A percentile compares a stretch with the other conserved stretches of the same genome.
Conservation (phyloP, 2,888 invertebrate genomes). For the Dione vanillae region DNA sequence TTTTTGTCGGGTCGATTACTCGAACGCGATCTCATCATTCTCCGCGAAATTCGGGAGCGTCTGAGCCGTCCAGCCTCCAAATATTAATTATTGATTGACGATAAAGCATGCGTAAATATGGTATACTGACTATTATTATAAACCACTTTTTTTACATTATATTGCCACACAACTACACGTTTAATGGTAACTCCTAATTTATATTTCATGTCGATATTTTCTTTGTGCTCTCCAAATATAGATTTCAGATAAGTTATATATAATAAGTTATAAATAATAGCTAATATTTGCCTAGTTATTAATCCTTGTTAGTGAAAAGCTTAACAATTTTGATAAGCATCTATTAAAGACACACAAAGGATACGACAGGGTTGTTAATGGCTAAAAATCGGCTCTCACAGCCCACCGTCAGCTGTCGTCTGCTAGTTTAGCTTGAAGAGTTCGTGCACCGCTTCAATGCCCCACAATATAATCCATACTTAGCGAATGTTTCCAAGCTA, state of each 20-base stretch:
- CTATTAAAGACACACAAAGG: constrained; percentile 48
- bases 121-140: constrained; percentile 63
- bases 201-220: background rate
- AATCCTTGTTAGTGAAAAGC: constrained; percentile 5
- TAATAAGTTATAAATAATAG: constrained; percentile 10
- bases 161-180: constrained; percentile 35
- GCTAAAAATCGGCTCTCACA: constrained; percentile 55
- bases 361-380: constrained; percentile 60
- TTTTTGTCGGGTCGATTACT: constrained; percentile 83
- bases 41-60: constrained; percentile 84
- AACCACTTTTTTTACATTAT: constrained; percentile 53
- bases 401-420: constrained; percentile 72
- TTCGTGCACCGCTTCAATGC: constrained; percentile 54
- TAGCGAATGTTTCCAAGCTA: constrained; percentile 51
- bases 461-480: constrained; percentile 74
- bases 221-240: background rate
- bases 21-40: constrained; percentile 83
- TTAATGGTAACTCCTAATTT: constrained; percentile 12
- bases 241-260: constrained; percentile 13
- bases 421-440: constrained; percentile 68
- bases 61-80: constrained; percentile 76
- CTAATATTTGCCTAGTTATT: constrained; percentile 14
- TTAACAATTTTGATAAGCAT: constrained; percentile 39
- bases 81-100: constrained; percentile 84
- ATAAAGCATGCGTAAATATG: constrained; percentile 78